phyloP scores from a whole-genome alignment of 1,140 invertebrate species.

The Polypedilum pembai region DNA sequence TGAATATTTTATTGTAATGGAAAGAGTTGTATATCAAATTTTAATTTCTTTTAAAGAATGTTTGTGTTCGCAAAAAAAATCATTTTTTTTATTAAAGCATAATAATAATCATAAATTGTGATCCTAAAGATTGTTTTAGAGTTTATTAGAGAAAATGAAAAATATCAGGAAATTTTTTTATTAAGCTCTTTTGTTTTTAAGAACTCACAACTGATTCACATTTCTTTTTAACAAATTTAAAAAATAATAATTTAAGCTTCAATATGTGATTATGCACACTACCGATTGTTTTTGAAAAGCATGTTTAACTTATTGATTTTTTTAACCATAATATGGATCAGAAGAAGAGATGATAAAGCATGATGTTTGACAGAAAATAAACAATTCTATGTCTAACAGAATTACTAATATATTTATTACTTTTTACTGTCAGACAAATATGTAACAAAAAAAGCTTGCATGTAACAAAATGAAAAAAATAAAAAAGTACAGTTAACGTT shows the following conservation, averaged over 20 bases:
- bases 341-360: neutral
- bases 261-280: neutral
- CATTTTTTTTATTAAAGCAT: too few relatives aligned
- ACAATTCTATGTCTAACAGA: neutral
- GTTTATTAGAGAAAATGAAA: too few relatives aligned
- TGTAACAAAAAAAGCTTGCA: neutral
- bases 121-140: too few relatives aligned
- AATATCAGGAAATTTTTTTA: too few relatives aligned
- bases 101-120: too few relatives aligned
- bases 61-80: slow-evolving; percentile 4
- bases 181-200: too few relatives aligned
- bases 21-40: neutral
- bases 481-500: slow-evolving; percentile 13
- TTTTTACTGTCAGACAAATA: slow-evolving; percentile 1
- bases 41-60: neutral
- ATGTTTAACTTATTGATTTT: neutral
- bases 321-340: neutral
- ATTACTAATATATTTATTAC: slow-evolving; percentile 5
- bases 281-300: neutral
- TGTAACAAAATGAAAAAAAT: too few relatives aligned
- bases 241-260: neutral
- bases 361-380: neutral
- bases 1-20: neutral
- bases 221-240: too few relatives aligned
- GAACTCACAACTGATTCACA: too few relatives aligned